phyloP scores from a whole-genome alignment of 1,140 invertebrate species.

The Formica exsecta region DNA sequence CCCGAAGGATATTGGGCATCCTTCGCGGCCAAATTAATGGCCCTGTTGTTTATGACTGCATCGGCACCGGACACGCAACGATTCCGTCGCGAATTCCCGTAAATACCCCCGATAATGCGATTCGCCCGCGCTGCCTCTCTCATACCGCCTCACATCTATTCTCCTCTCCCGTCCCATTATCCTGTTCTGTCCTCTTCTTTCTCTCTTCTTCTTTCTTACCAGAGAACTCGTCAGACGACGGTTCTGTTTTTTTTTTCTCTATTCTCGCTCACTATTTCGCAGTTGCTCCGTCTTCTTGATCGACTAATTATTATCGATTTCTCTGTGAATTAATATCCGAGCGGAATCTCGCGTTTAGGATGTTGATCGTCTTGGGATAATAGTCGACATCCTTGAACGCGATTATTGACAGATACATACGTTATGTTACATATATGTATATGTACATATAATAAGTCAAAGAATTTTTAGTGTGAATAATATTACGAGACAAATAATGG shows the following conservation, averaged over 20 bases:
- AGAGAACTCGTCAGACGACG: conserved; percentile 11
- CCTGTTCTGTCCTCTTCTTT: not conserved
- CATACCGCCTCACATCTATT: not conserved
- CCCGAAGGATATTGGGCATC: conserved; percentile 84
- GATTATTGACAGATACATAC: conserved; percentile 18
- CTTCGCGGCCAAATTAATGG: conserved; percentile 84
- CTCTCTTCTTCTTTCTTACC: not conserved
- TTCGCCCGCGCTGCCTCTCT: conserved; percentile 44
- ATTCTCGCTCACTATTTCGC: not conserved
- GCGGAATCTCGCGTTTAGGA: conserved; percentile 21
- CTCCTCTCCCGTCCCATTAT: not conserved
- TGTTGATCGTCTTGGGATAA: not conserved
- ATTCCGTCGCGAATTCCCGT: conserved; percentile 84
- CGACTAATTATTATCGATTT: conserved; percentile 38
- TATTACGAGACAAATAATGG: not conserved
- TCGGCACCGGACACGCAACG: conserved; percentile 82
- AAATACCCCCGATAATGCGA: conserved; percentile 78
- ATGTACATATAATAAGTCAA: not conserved
- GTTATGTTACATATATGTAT: not conserved
- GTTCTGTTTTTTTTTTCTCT: not conserved
- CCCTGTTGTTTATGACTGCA: conserved; percentile 84
- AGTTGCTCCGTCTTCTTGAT: not conserved
- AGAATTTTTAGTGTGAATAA: not conserved
- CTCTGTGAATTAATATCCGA: conserved; percentile 32
- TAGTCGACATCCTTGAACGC: not conserved